phyloP scores from a whole-genome alignment of 2,797 vertebrate genomes.

The Schizothorax lantsangensis region DNA sequence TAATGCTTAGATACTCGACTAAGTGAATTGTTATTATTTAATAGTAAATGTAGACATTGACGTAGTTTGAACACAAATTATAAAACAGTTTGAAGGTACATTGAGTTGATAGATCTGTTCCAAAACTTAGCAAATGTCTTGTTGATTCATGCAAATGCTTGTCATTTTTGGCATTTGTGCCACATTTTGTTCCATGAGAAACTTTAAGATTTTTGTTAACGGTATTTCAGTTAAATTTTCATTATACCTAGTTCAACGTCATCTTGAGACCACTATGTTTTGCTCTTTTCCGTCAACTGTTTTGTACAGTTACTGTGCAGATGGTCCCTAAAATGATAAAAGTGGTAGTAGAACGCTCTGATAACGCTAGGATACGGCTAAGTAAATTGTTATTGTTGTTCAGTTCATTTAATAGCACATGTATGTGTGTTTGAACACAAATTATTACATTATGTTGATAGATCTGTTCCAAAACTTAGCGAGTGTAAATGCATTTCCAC shows the following conservation, averaged over 20 bases:
- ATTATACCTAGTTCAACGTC: not conserved
- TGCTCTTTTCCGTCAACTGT: not conserved
- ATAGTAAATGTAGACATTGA: constrained; percentile 51
- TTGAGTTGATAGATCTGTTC: not conserved
- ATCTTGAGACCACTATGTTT: not conserved
- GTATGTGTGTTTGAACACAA: not conserved
- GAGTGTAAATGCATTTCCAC: not conserved
- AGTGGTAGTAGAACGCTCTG: not conserved
- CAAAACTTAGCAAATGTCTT: not conserved
- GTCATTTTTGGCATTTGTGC: not conserved
- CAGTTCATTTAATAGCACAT: not conserved
- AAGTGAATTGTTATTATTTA: constrained; percentile 40
- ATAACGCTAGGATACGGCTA: not conserved
- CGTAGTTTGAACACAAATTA: constrained; percentile 47
- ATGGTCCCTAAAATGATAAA: not conserved
- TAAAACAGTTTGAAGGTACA: constrained; percentile 59
- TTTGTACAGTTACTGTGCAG: not conserved
- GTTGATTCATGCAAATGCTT: not conserved
- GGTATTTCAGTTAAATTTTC: not conserved
- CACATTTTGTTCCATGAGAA: not conserved
- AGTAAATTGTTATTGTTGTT: not conserved
- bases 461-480: not conserved
- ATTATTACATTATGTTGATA: not conserved
- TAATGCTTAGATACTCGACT: not conserved
- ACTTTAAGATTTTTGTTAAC: not conserved